phyloP scores from a whole-genome alignment of 2,113 vertebrate species.

The Ploceus nigricollis region DNA sequence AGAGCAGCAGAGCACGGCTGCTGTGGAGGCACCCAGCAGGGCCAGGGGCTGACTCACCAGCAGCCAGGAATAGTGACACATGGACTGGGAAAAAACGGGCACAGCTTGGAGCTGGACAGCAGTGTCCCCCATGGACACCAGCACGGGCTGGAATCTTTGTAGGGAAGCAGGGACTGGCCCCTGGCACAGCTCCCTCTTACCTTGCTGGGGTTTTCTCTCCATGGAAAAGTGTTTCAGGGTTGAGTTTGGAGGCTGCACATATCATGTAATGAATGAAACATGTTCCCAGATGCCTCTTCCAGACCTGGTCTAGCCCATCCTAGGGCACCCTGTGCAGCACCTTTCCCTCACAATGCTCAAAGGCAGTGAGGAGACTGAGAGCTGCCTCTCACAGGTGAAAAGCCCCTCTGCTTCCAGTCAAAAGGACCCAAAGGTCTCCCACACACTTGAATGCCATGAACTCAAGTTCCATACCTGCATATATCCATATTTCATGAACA shows the following conservation, averaged over 20 bases:
- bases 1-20: not conserved
- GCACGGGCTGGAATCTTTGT: not conserved
- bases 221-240: not conserved
- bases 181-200: not conserved
- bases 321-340: not conserved
- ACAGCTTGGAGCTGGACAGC: not conserved
- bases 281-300: not conserved
- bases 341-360: not conserved
- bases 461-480: fast-evolving
- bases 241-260: not conserved
- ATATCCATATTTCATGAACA: not conserved
- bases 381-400: not conserved
- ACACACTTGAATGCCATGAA: not conserved
- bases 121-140: fast-evolving
- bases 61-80: not conserved
- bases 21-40: not conserved
- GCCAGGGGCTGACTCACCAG: not conserved
- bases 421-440: not conserved
- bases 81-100: not conserved
- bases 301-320: fast-evolving
- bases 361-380: not conserved
- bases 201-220: not conserved
- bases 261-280: not conserved
- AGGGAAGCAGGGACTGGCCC: not conserved
- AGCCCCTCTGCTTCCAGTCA: not conserved